Conservation (phyloP, 2,888 invertebrate genomes). For the Epinotia nisella region DNA sequence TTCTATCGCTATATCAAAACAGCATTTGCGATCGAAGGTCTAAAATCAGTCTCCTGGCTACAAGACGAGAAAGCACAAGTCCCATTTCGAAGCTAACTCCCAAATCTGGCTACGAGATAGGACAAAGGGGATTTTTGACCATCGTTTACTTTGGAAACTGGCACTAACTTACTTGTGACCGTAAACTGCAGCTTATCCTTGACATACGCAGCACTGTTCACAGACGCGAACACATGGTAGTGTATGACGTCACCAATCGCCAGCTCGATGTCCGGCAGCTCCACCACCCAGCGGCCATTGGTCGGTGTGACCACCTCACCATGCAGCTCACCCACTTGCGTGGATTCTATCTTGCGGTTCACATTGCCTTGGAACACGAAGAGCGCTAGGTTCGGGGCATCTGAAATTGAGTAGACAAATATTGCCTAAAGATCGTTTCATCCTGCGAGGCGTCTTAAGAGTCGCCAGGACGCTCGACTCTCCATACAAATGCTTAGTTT, state of each 20-base stretch:
- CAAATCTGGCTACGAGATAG: too few species aligned
- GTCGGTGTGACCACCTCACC: conserved; percentile 74
- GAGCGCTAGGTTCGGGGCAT: conserved; percentile 77
- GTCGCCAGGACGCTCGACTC: too few species aligned
- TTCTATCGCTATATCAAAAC: too few species aligned
- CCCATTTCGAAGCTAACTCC: too few species aligned
- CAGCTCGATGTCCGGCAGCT: conserved; percentile 72
- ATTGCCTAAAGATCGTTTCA: too few species aligned
- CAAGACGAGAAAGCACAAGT: too few species aligned
- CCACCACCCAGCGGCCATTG: conserved; percentile 81
- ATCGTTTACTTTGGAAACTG: too few species aligned
- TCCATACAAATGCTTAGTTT: too few species aligned
- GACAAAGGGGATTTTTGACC: too few species aligned
- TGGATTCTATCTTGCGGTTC: conserved; percentile 79
- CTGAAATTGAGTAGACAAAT: conserved; percentile 59
- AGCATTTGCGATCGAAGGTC: too few species aligned
- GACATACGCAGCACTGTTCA: conserved; percentile 75
- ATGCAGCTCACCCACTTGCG: conserved; percentile 81
- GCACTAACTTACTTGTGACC: conserved; percentile 68
- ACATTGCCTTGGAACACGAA: conserved; percentile 88
- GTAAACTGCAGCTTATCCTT: conserved; percentile 70
- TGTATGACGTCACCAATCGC: conserved; percentile 83
- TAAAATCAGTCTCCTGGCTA: too few species aligned
- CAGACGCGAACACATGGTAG: conserved; percentile 86
- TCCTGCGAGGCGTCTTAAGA: too few species aligned